These are phyloP conservation scores for Palaemon carinicauda DNA, from an alignment of 1,140 invertebrate genomes.

Conservation along the genomic window DNA sequence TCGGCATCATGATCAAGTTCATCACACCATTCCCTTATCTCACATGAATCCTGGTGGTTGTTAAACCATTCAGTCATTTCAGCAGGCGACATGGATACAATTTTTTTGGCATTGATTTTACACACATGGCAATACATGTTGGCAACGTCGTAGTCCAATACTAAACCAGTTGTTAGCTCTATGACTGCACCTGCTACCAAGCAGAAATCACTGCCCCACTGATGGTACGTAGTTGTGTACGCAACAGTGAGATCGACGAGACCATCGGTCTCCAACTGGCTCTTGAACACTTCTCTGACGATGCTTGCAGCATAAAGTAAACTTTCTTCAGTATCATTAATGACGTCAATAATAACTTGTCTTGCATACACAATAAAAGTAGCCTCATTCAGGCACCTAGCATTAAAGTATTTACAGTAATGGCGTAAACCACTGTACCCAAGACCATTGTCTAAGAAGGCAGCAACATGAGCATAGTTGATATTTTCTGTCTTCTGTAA, in stretches of 20 bases:
- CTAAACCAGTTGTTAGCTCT: constrained; percentile 56
- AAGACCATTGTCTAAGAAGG: constrained; percentile 58
- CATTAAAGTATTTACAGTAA: constrained; percentile 60
- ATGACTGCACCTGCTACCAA: constrained; percentile 58
- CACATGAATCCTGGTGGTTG: constrained; percentile 58
- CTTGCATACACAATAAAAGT: constrained; percentile 59
- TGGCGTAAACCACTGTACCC: constrained; percentile 58
- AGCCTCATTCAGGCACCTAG: constrained; percentile 58
- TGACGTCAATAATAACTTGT: constrained; percentile 57
- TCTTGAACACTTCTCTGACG: constrained; percentile 56
- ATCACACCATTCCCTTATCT: constrained; percentile 59
- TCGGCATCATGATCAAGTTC: constrained; percentile 59
- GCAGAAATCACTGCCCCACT: constrained; percentile 60
- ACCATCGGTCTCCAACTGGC: constrained; percentile 47
- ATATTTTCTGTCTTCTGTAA: constrained; percentile 59
- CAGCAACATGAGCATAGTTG: constrained; percentile 58
- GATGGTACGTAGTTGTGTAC: constrained; percentile 59
- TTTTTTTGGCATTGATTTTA: constrained; percentile 59
- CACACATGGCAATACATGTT: constrained; percentile 60
- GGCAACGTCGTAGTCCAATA: constrained; percentile 58
- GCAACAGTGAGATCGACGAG: constrained; percentile 56
- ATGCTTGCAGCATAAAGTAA: constrained; percentile 53
- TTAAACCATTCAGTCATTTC: constrained; percentile 60
- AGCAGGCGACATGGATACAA: constrained; percentile 57
- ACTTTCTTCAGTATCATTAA: constrained; percentile 56